These are phyloP conservation scores for Bos taurus DNA, from an alignment of 2,113 vertebrate genomes.

Conservation along the genomic window DNA sequence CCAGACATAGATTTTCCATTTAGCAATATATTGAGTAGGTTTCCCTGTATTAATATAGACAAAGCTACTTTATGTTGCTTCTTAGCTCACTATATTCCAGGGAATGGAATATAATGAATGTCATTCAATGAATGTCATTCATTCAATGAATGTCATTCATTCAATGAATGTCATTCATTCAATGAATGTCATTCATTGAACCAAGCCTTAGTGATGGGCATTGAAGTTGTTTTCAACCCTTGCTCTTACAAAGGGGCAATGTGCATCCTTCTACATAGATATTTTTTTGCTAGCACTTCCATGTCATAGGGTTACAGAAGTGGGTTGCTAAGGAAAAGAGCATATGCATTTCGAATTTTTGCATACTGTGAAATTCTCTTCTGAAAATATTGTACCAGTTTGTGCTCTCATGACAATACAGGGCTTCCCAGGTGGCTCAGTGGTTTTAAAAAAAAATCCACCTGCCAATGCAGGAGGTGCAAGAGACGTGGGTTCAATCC, in stretches of 20 bases:
- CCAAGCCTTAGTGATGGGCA: background rate
- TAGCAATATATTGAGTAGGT: background rate
- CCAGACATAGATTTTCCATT: background rate
- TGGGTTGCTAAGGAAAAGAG: background rate
- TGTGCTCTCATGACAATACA: background rate
- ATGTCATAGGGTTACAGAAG: background rate
- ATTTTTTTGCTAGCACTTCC: background rate
- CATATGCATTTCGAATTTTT: background rate
- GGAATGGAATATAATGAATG: background rate
- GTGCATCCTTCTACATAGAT: no score
- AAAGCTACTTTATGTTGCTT: background rate
- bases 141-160: background rate
- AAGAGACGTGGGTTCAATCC: background rate
- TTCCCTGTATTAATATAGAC: background rate
- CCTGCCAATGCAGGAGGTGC: background rate
- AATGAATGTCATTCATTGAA: background rate
- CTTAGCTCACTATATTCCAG: background rate
- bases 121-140: background rate
- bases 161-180: background rate
- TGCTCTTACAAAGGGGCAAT: background rate
- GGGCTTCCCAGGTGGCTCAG: background rate
- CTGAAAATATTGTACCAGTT: background rate
- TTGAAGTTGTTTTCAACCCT: background rate
- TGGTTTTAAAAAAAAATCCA: background rate
- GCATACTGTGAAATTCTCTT: background rate